Percentiles rank a stretch among this genome's conserved stretches.
These are phyloP conservation scores for Nasonia oneida DNA, from an alignment of 2,888 invertebrate species.

Conservation along the genomic window DNA sequence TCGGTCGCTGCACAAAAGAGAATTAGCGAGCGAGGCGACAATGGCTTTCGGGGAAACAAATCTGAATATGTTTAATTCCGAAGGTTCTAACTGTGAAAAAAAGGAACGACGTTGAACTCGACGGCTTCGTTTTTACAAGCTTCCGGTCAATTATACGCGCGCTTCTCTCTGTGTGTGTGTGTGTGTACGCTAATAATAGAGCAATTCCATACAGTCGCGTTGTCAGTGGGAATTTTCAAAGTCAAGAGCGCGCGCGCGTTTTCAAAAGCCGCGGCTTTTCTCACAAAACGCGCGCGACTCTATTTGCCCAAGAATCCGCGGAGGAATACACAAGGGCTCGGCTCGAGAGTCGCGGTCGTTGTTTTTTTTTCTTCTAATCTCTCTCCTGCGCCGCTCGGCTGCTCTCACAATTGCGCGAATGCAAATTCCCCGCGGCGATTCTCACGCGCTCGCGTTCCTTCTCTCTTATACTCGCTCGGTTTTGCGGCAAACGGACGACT, in stretches of 20 bases:
- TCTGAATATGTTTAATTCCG: neutral
- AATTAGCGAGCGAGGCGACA: neutral
- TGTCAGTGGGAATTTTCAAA: conserved; percentile 41
- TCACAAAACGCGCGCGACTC: conserved; percentile 5
- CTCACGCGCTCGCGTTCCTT: conserved; percentile 55
- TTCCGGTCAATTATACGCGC: conserved; percentile 52
- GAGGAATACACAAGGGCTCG: neutral
- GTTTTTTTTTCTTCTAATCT: conserved; percentile 11
- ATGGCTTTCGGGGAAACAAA: neutral
- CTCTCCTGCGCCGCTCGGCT: conserved; percentile 24
- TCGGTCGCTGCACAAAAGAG: neutral
- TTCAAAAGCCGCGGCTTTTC: neutral
- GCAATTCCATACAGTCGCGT: conserved; percentile 8
- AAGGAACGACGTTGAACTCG: neutral
- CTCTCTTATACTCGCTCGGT: conserved; percentile 1
- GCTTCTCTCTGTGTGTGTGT: neutral
- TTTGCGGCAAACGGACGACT: conserved; percentile 42
- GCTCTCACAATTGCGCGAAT: conserved; percentile 39
- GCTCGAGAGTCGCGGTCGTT: neutral
- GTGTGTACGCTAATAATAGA: conserved; percentile 22
- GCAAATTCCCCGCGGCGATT: conserved; percentile 57
- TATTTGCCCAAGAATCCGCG: neutral
- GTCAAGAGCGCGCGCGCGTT: neutral
- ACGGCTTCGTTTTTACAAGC: neutral
- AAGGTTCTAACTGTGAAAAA: neutral